Percentiles rank a stretch among this genome's conserved stretches.
These are phyloP conservation scores for Melipona quadrifasciata DNA, from an alignment of 1,140 invertebrate genomes.

Conservation along the genomic window DNA sequence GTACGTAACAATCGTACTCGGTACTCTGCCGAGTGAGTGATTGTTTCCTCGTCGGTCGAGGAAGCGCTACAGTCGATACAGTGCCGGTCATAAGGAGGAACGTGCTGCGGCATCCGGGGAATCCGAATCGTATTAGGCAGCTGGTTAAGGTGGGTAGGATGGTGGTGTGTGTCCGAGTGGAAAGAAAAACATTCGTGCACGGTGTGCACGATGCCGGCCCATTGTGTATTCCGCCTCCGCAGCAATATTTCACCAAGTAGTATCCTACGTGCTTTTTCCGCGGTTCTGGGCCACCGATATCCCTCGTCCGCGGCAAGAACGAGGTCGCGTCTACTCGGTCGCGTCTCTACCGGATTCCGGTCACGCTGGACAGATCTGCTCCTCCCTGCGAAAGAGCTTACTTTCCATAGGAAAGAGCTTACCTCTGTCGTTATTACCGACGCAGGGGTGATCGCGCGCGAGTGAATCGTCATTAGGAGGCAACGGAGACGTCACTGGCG, in stretches of 20 bases:
- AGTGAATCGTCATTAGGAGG: background rate
- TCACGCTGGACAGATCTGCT: constrained; percentile 55
- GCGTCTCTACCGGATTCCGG: constrained; percentile 42
- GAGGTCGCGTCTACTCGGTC: background rate
- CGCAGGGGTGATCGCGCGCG: constrained; percentile 12
- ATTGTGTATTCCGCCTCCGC: constrained; percentile 40
- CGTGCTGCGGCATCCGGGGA: constrained; percentile 14
- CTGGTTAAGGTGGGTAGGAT: background rate
- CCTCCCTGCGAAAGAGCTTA: constrained; percentile 28
- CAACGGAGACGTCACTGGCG: background rate
- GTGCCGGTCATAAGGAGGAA: constrained; percentile 10
- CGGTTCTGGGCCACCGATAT: constrained; percentile 43
- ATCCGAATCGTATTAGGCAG: constrained; percentile 44
- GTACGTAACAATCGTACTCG: background rate
- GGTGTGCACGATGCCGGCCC: constrained; percentile 22
- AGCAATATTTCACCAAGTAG: constrained; percentile 51
- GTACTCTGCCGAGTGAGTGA: background rate
- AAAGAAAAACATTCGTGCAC: constrained; percentile 43
- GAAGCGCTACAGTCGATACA: constrained; percentile 4
- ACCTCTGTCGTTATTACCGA: constrained; percentile 40
- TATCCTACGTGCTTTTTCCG: constrained; percentile 38
- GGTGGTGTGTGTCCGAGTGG: background rate
- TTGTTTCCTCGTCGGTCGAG: background rate
- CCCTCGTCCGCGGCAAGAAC: background rate
- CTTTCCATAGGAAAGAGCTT: constrained; percentile 1